A percentile compares a stretch with the other conserved stretches of the same genome.
These are phyloP conservation scores for Rissa tridactyla DNA, from an alignment of 2,113 vertebrate genomes.

Conservation along the genomic window DNA sequence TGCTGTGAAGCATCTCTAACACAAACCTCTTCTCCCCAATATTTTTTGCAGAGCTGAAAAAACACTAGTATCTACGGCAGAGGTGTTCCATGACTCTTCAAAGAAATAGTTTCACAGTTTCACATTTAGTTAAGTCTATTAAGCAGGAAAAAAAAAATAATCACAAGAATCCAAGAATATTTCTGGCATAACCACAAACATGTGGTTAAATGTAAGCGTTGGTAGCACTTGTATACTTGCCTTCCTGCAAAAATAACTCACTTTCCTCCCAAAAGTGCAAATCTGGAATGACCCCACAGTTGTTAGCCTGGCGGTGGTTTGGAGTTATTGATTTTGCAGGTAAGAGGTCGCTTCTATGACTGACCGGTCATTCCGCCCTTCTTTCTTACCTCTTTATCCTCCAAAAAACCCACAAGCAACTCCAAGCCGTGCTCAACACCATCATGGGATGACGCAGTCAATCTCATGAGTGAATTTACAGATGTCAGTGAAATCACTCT, in stretches of 20 bases:
- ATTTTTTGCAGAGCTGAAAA: neutral
- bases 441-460: neutral
- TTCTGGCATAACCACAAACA: neutral
- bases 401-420: neutral
- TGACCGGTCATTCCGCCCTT: accelerated
- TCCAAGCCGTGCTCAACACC: accelerated
- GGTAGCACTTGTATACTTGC: neutral
- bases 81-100: neutral
- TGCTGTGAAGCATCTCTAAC: neutral
- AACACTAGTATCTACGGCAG: neutral
- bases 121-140: neutral
- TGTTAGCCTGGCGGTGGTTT: neutral
- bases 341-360: neutral
- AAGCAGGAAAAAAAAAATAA: neutral
- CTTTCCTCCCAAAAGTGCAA: neutral
- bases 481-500: neutral
- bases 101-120: neutral
- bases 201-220: neutral
- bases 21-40: neutral
- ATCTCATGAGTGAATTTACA: neutral
- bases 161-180: neutral
- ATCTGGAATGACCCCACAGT: neutral
- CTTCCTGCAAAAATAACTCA: neutral
- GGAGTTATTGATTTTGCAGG: neutral
- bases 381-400: neutral